Evolutionary conservation across 2,888 invertebrate genomes (phyloP).

Genomic region (Tryphoninae sp.): DNA sequence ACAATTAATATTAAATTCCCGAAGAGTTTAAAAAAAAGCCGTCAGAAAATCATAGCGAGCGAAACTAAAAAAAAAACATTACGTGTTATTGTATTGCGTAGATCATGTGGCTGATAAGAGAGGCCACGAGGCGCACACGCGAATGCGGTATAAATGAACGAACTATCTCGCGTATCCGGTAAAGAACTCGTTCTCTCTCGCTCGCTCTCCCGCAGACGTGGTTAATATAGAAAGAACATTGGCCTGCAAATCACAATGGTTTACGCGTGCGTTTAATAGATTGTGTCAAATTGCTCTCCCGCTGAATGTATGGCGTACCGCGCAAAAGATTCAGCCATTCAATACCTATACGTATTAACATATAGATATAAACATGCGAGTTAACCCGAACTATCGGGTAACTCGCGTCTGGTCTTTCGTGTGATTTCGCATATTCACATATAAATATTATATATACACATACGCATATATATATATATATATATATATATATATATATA

Average conservation of each 20-base stretch:
- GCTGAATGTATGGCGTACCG: slow-evolving; percentile 13
- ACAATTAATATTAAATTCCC: too few species aligned
- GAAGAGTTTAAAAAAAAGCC: not conserved
- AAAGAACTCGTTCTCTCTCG: slow-evolving; percentile 31
- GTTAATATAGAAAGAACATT: slow-evolving; percentile 40
- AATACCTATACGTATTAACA: not conserved
- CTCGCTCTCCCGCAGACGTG: slow-evolving; percentile 6
- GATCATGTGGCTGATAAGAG: slow-evolving; percentile 26
- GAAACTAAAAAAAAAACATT: slow-evolving; percentile 2
- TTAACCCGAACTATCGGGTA: slow-evolving; percentile 60
- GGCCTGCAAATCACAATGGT: slow-evolving; percentile 71
- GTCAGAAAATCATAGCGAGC: not conserved
- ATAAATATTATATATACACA: not conserved
- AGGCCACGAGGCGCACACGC: slow-evolving; percentile 23
- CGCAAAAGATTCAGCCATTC: slow-evolving; percentile 47
- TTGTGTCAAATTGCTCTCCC: slow-evolving; percentile 74
- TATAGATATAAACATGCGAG: slow-evolving; percentile 9
- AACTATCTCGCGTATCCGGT: slow-evolving; percentile 50
- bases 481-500: not conserved
- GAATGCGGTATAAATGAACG: slow-evolving; percentile 40
- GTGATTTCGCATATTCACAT: slow-evolving; percentile 13
- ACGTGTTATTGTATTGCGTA: slow-evolving; percentile 22
- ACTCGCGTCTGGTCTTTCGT: slow-evolving; percentile 60
- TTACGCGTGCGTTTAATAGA: slow-evolving; percentile 70
- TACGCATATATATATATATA: not conserved